phyloP scores from a whole-genome alignment of 2,113 vertebrate species.

The Cnemophilus loriae region DNA sequence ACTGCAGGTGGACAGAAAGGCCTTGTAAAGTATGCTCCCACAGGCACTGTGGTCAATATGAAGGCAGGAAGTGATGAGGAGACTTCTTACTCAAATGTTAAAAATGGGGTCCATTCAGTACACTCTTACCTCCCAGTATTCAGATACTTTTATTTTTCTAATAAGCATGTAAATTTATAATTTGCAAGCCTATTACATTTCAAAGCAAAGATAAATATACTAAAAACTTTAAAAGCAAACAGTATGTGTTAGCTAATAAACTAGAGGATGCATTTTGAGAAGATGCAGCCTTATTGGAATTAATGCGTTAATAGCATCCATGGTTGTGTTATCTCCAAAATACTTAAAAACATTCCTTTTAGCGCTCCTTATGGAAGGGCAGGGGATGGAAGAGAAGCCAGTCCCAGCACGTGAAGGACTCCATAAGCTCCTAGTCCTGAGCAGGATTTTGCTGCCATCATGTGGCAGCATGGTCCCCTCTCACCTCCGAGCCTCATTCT shows the following conservation, averaged over 20 bases:
- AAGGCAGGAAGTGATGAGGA: neutral
- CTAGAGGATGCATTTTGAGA: neutral
- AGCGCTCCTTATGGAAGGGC: neutral
- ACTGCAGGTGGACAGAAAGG: neutral
- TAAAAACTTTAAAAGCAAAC: neutral
- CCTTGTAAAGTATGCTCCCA: neutral
- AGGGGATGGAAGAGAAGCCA: neutral
- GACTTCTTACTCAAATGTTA: neutral
- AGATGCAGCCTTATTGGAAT: neutral
- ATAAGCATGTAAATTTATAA: neutral
- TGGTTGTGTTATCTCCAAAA: neutral
- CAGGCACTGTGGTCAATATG: neutral
- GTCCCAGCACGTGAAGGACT: neutral
- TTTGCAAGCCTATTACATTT: neutral
- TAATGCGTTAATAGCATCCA: neutral
- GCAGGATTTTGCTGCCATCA: slow-evolving; percentile 54
- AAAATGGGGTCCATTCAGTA: neutral
- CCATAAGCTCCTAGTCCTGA: neutral
- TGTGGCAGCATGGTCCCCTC: neutral
- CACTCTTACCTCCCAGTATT: neutral
- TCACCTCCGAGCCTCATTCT: neutral
- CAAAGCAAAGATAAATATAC: neutral
- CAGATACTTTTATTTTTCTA: neutral
- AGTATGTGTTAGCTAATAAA: neutral
- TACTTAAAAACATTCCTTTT: neutral